Conservation (phyloP, 1,140 invertebrate genomes). For the Drosophila rufa region DNA sequence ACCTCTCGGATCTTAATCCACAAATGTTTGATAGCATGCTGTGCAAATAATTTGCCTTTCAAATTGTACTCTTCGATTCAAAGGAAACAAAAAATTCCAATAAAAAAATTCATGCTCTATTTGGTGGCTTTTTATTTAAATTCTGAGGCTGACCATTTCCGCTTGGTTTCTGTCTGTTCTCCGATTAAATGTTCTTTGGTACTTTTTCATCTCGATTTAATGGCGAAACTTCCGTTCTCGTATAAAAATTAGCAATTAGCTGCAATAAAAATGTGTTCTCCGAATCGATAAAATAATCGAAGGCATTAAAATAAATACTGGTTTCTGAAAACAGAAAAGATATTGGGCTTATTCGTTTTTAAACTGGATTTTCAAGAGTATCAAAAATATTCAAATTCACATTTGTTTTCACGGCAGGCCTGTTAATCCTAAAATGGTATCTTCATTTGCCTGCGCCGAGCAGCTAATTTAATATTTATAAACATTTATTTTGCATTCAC, state of each 20-base stretch:
- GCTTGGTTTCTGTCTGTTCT: slow-evolving; percentile 16
- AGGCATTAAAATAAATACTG: slow-evolving; percentile 24
- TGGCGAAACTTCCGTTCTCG: slow-evolving; percentile 22
- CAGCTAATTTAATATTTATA: slow-evolving; percentile 75
- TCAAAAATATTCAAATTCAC: slow-evolving; percentile 3
- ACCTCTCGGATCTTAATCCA: background rate
- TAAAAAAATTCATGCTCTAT: slow-evolving; percentile 47
- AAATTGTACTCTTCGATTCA: background rate
- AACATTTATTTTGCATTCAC: slow-evolving; percentile 41
- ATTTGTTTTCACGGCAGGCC: slow-evolving; percentile 14
- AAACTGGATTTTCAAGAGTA: slow-evolving; percentile 35
- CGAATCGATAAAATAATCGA: slow-evolving; percentile 10
- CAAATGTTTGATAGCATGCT: slow-evolving; percentile 16
- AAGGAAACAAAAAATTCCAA: slow-evolving; percentile 7
- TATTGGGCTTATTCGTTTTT: background rate
- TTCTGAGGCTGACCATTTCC: slow-evolving; percentile 21
- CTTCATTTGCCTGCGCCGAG: slow-evolving; percentile 45
- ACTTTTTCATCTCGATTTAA: background rate
- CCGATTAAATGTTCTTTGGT: slow-evolving; percentile 1
- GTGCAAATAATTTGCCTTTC: slow-evolving; percentile 24
- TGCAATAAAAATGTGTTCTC: slow-evolving; percentile 29
- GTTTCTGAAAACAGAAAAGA: slow-evolving; percentile 6
- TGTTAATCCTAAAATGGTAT: slow-evolving; percentile 42
- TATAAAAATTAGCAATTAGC: slow-evolving; percentile 15
- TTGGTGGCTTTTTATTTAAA: slow-evolving; percentile 17